These are phyloP conservation scores for Apostichopus leukothele DNA, from an alignment of 53 echinoderm and acorn worm genomes.

Conservation along the genomic window DNA sequence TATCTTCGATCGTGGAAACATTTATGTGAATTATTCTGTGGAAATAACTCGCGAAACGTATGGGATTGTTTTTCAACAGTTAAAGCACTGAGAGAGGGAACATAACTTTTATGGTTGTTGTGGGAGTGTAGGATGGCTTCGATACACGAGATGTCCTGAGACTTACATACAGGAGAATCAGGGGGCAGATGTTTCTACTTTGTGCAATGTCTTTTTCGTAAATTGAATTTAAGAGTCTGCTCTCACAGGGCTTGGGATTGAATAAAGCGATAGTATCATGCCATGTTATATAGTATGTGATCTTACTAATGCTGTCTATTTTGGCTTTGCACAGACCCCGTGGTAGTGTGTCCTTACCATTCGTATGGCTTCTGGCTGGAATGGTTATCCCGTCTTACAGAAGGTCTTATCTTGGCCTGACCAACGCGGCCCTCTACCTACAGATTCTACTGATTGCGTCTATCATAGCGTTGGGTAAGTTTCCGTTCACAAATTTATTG, in stretches of 20 bases:
- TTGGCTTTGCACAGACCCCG: background rate
- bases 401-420: background rate
- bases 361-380: slow-evolving; percentile 38
- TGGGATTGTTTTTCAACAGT: no score
- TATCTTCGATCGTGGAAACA: no score
- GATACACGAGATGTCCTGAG: background rate
- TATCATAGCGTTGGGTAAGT: slow-evolving; percentile 2
- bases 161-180: background rate
- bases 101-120: background rate
- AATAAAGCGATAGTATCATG: no score
- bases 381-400: slow-evolving; percentile 13
- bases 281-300: no score
- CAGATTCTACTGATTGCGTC: background rate
- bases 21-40: no score
- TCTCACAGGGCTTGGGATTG: slow-evolving; percentile 4
- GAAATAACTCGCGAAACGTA: no score
- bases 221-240: background rate
- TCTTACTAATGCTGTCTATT: background rate
- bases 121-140: slow-evolving; percentile 7
- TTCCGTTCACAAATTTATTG: no score
- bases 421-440: background rate
- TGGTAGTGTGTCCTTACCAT: slow-evolving; percentile 11
- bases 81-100: no score
- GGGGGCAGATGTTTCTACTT: background rate
- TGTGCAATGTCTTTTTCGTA: slow-evolving; percentile 7